Base-by-base conservation (phyloP, 2,113 vertebrate genomes). In the Psettodes erumei region DNA sequence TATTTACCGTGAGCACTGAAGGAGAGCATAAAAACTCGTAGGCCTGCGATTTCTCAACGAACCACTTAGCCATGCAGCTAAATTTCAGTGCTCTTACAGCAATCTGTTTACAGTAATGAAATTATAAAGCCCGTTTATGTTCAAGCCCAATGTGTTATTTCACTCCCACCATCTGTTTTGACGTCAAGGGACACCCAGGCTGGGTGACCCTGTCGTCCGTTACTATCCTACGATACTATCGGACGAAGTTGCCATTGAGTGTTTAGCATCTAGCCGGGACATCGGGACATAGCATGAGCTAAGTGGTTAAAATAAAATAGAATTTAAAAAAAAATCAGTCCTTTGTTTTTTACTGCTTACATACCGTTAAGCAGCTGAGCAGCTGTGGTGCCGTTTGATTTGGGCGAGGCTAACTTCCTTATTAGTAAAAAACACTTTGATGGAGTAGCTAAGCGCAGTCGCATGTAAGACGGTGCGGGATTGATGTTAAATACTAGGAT, bases 321-420 rank as follows among this genome's bases (percentile, higher is more conserved):
- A 21, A n/a, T 32, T 38, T 30, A 19, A 13, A 8, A 30, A 1
- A 10, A 11, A 8, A 0, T 5, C 42, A 58, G 23, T 8, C 16
- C 2, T 2, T 16, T 0, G 7, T 53, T 51, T 16, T 23, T 23
- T 21, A 42, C 7, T 11, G 10, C 28, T 61, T 18, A 19, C 54
- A 4, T 6, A 9, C 40, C 23, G 35, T 64, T 45, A 35, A 73
- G 18, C 32, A 3, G 15, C 43, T 38, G 11, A 0, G 6, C 23
- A 8, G 13, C 25, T 15, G 8, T 19, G 30, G 12, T 16, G 50
- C 27, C 21, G 0, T 43, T 64, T 61, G 21, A 62, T 35, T 16
- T 30, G 45, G 64, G 38, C 79, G 32, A 62, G 21, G 81, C 81
- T 66, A 71, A 72, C 65, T 50, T 50, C n/a, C 56, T n/a, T n/a